Evolutionary conservation across 2,888 invertebrate genomes (phyloP).

Genomic region (Amphipoea lucens): DNA sequence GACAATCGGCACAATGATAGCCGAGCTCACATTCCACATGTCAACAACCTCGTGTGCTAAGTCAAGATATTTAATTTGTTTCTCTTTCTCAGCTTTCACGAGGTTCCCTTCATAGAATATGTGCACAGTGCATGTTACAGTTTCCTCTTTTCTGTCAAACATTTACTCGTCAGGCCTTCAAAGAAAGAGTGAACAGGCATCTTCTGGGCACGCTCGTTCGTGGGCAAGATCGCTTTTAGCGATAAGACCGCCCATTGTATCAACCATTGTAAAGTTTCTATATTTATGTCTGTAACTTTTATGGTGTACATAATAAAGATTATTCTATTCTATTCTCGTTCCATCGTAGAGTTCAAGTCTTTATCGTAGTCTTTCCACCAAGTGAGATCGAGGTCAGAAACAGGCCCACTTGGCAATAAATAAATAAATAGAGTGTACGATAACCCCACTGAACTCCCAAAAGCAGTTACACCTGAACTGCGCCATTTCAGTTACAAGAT

Average conservation of each 20-base stretch:
- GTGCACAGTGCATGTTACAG: background rate
- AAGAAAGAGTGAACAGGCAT: background rate
- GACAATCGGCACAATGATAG: no score
- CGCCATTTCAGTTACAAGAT: slow-evolving; percentile 37
- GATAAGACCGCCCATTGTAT: no score
- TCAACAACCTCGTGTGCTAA: no score
- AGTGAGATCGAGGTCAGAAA: background rate
- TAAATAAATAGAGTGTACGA: background rate
- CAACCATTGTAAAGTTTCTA: no score
- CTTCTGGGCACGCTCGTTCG: background rate
- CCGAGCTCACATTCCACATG: no score
- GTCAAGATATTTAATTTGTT: no score
- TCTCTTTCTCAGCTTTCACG: no score
- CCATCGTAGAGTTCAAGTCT: background rate
- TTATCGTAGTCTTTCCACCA: background rate
- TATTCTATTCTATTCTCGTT: background rate
- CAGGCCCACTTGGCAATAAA: no score
- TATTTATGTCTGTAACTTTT: no score
- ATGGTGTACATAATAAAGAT: no score
- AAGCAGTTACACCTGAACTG: slow-evolving; percentile 18
- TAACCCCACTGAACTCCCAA: background rate
- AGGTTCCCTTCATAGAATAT: no score
- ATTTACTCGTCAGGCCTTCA: background rate
- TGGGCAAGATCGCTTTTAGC: no score
- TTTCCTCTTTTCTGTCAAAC: background rate